Evolutionary conservation across 2,797 vertebrate genomes (phyloP).

Genomic region (Pteronotus mesoamericanus): DNA sequence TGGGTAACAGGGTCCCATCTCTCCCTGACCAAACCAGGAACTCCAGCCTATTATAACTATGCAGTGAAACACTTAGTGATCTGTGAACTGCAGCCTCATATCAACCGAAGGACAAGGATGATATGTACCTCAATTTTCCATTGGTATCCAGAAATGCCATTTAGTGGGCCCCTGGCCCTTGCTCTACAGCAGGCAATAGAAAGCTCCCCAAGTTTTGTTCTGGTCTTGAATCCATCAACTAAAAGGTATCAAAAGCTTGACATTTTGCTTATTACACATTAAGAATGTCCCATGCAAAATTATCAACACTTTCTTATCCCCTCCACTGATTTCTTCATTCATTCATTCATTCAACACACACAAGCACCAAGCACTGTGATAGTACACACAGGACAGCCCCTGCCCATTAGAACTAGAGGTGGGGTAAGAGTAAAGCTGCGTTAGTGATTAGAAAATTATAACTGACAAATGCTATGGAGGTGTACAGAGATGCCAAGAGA

Average conservation of each 20-base stretch:
- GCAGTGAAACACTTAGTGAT: neutral
- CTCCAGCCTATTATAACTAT: neutral
- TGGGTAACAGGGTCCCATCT: neutral
- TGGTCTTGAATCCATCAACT: neutral
- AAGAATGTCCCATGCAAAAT: neutral
- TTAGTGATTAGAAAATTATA: neutral
- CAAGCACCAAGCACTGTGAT: neutral
- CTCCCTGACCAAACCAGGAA: neutral
- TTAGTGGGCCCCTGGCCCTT: rapidly evolving
- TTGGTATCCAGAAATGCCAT: neutral
- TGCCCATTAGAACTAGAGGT: neutral
- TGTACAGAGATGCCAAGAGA: neutral
- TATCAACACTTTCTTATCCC: neutral
- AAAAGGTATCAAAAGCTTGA: neutral
- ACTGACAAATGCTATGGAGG: too few species aligned
- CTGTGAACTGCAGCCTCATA: neutral
- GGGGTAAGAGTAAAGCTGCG: neutral
- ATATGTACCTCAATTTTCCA: neutral
- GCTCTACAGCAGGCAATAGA: neutral
- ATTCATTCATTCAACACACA: neutral
- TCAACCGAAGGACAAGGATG: neutral
- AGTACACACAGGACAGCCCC: neutral
- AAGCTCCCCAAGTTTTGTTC: neutral
- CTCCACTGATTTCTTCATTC: neutral
- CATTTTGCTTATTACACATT: neutral